A percentile compares a stretch with the other conserved stretches of the same genome.
phyloP scores from a whole-genome alignment of 2,797 vertebrate genomes.

The Cynopterus sphinx region DNA sequence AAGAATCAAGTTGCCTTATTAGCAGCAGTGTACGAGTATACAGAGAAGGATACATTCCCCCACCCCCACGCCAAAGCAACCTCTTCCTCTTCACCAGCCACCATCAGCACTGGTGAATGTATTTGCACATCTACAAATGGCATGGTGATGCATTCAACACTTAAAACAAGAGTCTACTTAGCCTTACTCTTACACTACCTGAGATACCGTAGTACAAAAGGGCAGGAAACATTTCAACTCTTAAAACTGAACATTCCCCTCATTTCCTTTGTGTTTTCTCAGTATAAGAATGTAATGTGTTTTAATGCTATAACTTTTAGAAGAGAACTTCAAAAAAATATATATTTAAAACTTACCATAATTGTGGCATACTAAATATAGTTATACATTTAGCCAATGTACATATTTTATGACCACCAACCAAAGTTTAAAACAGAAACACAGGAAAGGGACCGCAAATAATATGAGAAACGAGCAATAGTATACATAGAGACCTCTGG shows the following conservation, averaged over 20 bases:
- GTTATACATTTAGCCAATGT: not conserved
- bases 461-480: not conserved
- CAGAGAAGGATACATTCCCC: not conserved
- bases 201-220: not conserved
- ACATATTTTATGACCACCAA: not conserved
- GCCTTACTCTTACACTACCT: not conserved
- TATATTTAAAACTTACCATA: constrained; percentile 1
- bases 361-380: not conserved
- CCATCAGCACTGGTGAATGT: not conserved
- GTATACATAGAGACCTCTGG: not conserved
- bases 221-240: not conserved
- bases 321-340: not conserved
- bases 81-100: not conserved
- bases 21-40: not conserved
- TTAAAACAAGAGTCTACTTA: not conserved
- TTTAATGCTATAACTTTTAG: not conserved
- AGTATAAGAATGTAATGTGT: not conserved
- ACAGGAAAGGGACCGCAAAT: not conserved
- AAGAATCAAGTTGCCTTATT: not conserved
- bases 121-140: not conserved
- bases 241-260: not conserved
- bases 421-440: constrained; percentile 19
- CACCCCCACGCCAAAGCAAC: not conserved
- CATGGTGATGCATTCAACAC: not conserved
- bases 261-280: not conserved